A percentile compares a stretch with the other conserved stretches of the same genome.
Conservation (phyloP, 2,888 invertebrate genomes). For the Resseliella maxima region DNA sequence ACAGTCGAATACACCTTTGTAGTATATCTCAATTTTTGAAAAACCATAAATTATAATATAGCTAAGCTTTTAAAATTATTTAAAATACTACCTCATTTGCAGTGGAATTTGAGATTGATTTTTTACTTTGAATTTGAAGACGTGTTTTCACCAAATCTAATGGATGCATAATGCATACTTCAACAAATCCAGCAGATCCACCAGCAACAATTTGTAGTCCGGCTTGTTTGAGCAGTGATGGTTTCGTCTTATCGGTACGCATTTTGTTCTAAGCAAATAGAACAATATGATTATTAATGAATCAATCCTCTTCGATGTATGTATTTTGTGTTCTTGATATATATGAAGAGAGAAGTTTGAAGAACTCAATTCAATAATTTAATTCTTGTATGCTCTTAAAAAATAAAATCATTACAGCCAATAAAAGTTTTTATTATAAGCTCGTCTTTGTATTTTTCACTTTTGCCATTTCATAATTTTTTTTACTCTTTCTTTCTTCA, state of each 20-base stretch:
- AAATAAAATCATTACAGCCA: too few relatives aligned
- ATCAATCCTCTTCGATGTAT: too few relatives aligned
- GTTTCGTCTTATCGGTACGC: conserved; percentile 53
- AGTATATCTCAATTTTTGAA: conserved; percentile 67
- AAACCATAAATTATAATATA: conserved; percentile 2
- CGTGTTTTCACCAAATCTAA: neutral
- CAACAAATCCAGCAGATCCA: conserved; percentile 92
- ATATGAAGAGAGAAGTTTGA: too few relatives aligned
- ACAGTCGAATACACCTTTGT: conserved; percentile 86
- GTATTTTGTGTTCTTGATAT: too few relatives aligned
- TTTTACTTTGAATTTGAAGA: conserved; percentile 60
- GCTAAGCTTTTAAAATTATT: neutral
- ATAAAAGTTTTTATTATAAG: too few relatives aligned
- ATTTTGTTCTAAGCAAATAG: neutral
- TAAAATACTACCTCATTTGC: neutral
- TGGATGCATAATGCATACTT: conserved; percentile 74
- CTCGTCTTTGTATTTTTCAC: too few relatives aligned
- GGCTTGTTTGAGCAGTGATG: conserved; percentile 73
- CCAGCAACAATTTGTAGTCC: conserved; percentile 87
- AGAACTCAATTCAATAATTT: too few relatives aligned
- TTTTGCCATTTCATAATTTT: too few relatives aligned
- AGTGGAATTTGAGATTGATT: neutral
- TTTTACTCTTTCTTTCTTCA: too few relatives aligned
- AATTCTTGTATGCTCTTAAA: too few relatives aligned
- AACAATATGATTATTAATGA: too few relatives aligned